A percentile compares a stretch with the other conserved stretches of the same genome.
Evolutionary conservation across 2,113 vertebrate species (phyloP).

Genomic region (Clarias batrachus): DNA sequence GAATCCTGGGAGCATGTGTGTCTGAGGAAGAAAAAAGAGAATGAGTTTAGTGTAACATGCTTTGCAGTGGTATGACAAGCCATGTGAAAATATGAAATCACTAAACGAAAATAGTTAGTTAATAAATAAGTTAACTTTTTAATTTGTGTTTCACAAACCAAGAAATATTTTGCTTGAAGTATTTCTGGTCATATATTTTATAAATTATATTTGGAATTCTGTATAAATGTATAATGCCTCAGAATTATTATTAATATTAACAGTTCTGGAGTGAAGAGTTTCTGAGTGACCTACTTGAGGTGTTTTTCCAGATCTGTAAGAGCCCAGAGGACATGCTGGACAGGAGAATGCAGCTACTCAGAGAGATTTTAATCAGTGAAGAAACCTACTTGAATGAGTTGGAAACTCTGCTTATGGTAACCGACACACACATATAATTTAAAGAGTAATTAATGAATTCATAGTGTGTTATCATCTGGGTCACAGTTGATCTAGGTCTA

Average conservation of each 20-base stretch:
- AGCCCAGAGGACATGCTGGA: conserved; percentile 64
- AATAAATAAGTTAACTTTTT: background rate
- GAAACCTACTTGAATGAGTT: conserved; percentile 73
- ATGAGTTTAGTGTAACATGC: background rate
- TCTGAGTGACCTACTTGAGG: background rate
- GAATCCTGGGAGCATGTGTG: background rate
- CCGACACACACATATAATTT: background rate
- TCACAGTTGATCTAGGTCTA: background rate
- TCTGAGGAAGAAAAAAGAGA: background rate
- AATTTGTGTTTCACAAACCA: background rate
- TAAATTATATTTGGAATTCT: background rate
- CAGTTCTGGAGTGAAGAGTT: background rate
- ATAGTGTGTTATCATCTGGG: background rate
- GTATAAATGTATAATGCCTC: background rate
- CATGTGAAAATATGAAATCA: background rate
- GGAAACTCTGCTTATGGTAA: conserved; percentile 72
- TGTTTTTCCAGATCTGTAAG: conserved; percentile 52
- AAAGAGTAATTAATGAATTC: background rate
- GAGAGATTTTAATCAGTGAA: conserved; percentile 67
- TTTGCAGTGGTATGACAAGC: background rate
- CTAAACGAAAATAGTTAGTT: background rate
- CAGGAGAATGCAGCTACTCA: conserved; percentile 66
- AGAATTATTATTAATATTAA: background rate
- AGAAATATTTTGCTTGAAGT: background rate
- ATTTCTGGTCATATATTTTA: background rate